Evolutionary conservation across 1,140 invertebrate genomes (phyloP).

Genomic region (Drosophila lowei): DNA sequence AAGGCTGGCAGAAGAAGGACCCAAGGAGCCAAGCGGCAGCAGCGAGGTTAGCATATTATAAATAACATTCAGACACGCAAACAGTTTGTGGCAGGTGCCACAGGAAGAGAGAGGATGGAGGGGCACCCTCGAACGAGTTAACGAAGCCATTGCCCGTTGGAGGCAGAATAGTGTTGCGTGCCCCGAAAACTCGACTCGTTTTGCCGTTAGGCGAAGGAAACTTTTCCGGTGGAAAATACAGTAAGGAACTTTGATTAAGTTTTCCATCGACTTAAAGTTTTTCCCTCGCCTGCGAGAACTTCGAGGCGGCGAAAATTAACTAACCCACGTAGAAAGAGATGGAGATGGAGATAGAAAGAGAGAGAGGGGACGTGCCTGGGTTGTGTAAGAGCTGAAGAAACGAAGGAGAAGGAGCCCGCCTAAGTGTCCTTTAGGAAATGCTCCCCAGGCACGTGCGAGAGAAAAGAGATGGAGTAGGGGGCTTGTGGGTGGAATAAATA

Average conservation of each 20-base stretch:
- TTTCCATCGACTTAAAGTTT: conserved; percentile 72
- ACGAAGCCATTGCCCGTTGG: conserved; percentile 48
- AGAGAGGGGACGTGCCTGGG: conserved; percentile 49
- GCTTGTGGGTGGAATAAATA: conserved; percentile 9
- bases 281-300: conserved; percentile 25
- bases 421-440: conserved; percentile 69
- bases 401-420: conserved; percentile 8
- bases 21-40: not conserved
- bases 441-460: conserved; percentile 49
- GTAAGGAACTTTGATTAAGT: conserved; percentile 75
- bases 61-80: conserved; percentile 78
- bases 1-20: conserved; percentile 29
- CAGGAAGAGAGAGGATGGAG: conserved; percentile 18
- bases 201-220: conserved; percentile 25
- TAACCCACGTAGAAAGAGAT: conserved; percentile 51
- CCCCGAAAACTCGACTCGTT: conserved; percentile 43
- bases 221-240: conserved; percentile 32
- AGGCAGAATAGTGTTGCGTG: conserved; percentile 52
- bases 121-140: conserved; percentile 53
- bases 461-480: not conserved
- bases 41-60: conserved; percentile 58
- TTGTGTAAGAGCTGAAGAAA: conserved; percentile 38
- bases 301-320: conserved; percentile 69
- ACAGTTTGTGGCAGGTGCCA: conserved; percentile 65
- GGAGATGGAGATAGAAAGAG: not conserved